Evolutionary conservation across 64 coral and sea anemone species (phyloP).

Genomic region (Cladopsammia gracilis): DNA sequence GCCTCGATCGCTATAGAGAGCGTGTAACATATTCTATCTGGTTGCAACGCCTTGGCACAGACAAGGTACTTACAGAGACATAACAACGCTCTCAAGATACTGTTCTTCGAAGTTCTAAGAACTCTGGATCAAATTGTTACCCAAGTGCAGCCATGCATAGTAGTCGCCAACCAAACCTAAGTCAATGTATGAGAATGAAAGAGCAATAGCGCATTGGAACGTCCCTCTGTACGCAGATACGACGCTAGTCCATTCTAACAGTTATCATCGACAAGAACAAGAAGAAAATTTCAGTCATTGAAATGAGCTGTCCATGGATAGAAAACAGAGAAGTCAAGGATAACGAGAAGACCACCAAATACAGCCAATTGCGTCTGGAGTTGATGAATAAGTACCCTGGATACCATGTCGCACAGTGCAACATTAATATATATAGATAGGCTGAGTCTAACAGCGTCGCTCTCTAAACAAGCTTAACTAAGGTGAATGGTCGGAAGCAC

Average conservation of each 20-base stretch:
- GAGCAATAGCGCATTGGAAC: background rate
- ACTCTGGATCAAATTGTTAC: background rate
- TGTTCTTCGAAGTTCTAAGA: too few species aligned
- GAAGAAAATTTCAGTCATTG: background rate
- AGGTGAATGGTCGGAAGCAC: too few species aligned
- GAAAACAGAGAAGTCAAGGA: background rate
- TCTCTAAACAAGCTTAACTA: too few species aligned
- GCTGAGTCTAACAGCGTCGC: too few species aligned
- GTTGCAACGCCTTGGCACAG: background rate
- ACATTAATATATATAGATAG: too few species aligned
- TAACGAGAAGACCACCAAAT: slow-evolving; percentile 17
- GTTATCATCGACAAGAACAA: slow-evolving; percentile 4
- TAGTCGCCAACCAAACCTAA: background rate
- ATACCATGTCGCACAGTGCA: too few species aligned
- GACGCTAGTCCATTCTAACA: background rate
- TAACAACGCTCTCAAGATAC: slow-evolving; percentile 3
- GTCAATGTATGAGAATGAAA: background rate
- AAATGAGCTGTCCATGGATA: slow-evolving; percentile 11
- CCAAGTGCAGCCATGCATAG: background rate
- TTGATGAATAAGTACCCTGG: background rate
- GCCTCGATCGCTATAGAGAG: background rate
- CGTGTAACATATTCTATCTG: background rate
- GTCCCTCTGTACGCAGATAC: background rate
- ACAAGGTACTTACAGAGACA: background rate
- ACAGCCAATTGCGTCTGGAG: slow-evolving; percentile 2